Base-by-base conservation (phyloP, 2,888 invertebrate genomes). In the Arrhopalites spinosus region DNA sequence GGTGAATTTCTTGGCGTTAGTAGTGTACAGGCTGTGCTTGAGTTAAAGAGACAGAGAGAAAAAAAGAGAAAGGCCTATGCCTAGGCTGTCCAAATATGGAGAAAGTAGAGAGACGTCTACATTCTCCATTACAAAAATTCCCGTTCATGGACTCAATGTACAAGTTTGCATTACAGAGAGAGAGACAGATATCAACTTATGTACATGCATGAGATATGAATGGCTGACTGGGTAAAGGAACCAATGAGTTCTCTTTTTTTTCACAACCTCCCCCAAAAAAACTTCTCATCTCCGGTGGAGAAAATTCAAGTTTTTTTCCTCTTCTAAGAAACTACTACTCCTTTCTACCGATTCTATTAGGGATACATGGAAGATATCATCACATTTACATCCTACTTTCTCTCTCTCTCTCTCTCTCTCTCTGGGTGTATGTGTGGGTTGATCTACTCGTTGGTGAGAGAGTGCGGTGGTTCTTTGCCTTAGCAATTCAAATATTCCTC, bases 1-100 rank as follows among this genome's bases (percentile, higher is more conserved):
- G 81, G 78, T 63, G 76, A 76, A 75, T 76, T 43, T 27, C 63
- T 20, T 23, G n/a, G 43, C 36, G 36, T 36, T 15, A 15, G 2
- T 15, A 50, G 50, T 50, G 50, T 50, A 8, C n/a, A 50, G 17
- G n/a, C 8, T 53, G 36, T 36, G 36, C 11, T 5, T 20, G 20
- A 7, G 36, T 36, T 3, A 11, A 36, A 11, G 36, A 15, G 3
- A 20, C 7, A 50, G 50, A 20, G 53, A 23, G 53, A 53, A 53
- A 53, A 20, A 5, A 53, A 53, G 20, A n/a, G 23, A n/a, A n/a
- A 20, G n/a, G 5, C n/a, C n/a, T n/a, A n/a, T n/a, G 5, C 53
- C n/a, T 23, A 8, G 53, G n/a, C 5, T 53, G 5, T 53, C 20
- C 20, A 20, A 53, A 5, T 5, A n/a, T 11, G 8, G n/a, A 53